Evolutionary conservation across 2,113 vertebrate genomes (phyloP).

Genomic region (Poecile atricapillus): DNA sequence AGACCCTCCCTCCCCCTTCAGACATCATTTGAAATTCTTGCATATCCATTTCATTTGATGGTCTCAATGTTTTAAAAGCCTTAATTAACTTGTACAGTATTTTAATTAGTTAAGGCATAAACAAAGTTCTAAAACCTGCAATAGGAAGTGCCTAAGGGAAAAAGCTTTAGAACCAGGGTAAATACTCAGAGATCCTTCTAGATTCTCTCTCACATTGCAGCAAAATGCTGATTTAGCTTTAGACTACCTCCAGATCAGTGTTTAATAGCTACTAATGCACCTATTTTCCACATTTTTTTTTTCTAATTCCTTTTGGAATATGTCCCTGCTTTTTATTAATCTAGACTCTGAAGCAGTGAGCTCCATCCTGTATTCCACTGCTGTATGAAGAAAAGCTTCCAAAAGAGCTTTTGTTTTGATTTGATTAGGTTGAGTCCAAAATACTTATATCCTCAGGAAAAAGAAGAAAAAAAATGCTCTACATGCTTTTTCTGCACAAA

Average conservation of each 20-base stretch:
- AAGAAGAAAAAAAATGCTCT: neutral
- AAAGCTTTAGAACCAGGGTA: neutral
- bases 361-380: neutral
- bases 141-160: conserved; percentile 29
- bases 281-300: neutral
- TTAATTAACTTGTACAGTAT: conserved; percentile 9
- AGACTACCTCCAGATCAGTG: neutral
- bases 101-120: conserved; percentile 28
- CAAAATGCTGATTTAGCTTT: neutral
- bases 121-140: conserved; percentile 50
- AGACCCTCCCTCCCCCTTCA: conserved; percentile 13
- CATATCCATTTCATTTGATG: conserved; percentile 52
- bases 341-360: neutral
- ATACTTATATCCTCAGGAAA: neutral
- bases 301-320: neutral
- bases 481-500: neutral
- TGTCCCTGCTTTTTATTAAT: neutral
- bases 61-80: conserved; percentile 13
- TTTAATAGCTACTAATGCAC: neutral
- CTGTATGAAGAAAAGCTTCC: neutral
- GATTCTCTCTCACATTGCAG: neutral
- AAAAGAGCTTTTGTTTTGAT: neutral
- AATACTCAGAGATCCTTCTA: neutral
- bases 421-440: neutral
- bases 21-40: conserved; percentile 39